phyloP scores from a whole-genome alignment of 2,113 vertebrate species.

The Chelonoidis abingdonii region DNA sequence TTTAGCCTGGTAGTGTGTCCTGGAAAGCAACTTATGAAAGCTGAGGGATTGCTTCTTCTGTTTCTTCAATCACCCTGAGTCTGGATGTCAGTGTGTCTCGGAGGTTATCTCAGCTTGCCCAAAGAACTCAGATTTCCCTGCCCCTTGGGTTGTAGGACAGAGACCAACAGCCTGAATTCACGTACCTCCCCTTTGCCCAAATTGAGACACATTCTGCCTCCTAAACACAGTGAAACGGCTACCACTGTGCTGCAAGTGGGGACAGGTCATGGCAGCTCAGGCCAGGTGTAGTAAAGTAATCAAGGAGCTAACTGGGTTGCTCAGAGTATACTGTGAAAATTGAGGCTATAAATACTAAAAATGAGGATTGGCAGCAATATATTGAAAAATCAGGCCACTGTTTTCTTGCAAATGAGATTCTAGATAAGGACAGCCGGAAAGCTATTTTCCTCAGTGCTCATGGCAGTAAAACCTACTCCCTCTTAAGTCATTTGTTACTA shows the following conservation, averaged over 20 bases:
- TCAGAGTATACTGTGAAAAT: not conserved
- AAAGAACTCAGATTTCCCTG: accelerated
- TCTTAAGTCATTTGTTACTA: conserved; percentile 44
- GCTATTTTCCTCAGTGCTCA: conserved; percentile 47
- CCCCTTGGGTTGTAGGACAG: not conserved
- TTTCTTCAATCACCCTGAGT: not conserved
- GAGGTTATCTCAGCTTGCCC: not conserved
- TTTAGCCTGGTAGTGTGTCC: accelerated
- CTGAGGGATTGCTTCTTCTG: not conserved
- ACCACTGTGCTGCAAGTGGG: not conserved
- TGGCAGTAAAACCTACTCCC: conserved; percentile 52
- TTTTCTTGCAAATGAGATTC: not conserved
- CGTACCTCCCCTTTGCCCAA: not conserved
- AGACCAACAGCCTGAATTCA: not conserved
- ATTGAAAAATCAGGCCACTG: not conserved
- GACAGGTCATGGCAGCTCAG: too few relatives aligned
- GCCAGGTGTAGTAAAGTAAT: not conserved
- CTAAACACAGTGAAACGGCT: not conserved
- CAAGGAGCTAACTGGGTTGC: not conserved
- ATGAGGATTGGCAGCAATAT: not conserved
- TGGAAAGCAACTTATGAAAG: not conserved
- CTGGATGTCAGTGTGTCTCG: not conserved
- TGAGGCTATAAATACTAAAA: not conserved
- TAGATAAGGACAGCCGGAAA: conserved; percentile 45
- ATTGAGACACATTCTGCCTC: accelerated